Conservation (phyloP, 2,888 invertebrate genomes). For the Diploptera punctata region DNA sequence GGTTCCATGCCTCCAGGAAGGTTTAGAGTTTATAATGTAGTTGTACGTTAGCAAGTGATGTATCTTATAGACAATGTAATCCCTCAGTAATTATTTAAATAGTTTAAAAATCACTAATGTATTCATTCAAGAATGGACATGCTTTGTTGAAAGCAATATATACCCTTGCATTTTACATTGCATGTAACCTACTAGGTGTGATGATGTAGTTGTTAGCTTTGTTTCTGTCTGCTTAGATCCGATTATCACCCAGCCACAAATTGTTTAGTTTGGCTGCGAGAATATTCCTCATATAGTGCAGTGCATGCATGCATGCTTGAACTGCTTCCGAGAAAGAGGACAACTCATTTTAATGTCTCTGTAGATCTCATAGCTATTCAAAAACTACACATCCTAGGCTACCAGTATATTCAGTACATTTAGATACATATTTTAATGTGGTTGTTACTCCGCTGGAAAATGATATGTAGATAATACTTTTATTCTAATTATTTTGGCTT, state of each 20-base stretch:
- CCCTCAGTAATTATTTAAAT: slow-evolving; percentile 41
- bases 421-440: slow-evolving; percentile 44
- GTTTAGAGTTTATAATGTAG: slow-evolving; percentile 36
- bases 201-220: slow-evolving; percentile 42
- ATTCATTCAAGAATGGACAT: slow-evolving; percentile 45
- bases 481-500: slow-evolving; percentile 38
- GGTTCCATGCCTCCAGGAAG: slow-evolving; percentile 25
- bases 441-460: slow-evolving; percentile 44
- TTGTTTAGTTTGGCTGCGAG: slow-evolving; percentile 41
- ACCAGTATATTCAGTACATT: slow-evolving; percentile 44
- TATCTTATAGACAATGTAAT: slow-evolving; percentile 39
- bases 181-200: slow-evolving; percentile 43
- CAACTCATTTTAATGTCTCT: slow-evolving; percentile 40
- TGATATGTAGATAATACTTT: slow-evolving; percentile 40
- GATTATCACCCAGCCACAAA: slow-evolving; percentile 38
- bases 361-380: slow-evolving; percentile 44
- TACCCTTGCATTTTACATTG: slow-evolving; percentile 45
- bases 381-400: slow-evolving; percentile 43
- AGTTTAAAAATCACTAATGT: slow-evolving; percentile 41
- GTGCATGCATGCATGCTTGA: slow-evolving; percentile 43
- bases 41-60: slow-evolving; percentile 37
- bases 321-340: slow-evolving; percentile 41
- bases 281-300: slow-evolving; percentile 37
- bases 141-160: slow-evolving; percentile 45
- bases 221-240: slow-evolving; percentile 40